These are phyloP conservation scores for Coracopsis vasa DNA, from an alignment of 2,113 vertebrate species.

Conservation along the genomic window DNA sequence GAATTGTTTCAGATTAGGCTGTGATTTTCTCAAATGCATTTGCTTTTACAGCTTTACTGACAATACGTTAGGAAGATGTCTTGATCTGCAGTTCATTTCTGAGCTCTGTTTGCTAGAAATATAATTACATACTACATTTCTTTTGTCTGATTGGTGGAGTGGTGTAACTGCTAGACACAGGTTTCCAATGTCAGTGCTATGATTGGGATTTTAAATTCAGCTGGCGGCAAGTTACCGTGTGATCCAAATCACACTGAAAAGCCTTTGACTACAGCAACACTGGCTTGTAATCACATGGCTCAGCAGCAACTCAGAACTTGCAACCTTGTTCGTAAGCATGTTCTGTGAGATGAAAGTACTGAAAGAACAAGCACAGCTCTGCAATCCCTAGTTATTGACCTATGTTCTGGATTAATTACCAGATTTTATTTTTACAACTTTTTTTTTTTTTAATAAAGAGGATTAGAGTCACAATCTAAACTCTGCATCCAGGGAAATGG, in stretches of 20 bases:
- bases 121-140: not conserved
- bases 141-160: not conserved
- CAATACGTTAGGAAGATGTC: not conserved
- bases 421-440: not conserved
- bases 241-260: constrained; percentile 8
- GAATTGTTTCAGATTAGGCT: constrained; percentile 11
- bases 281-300: not conserved
- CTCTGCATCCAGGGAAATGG: not conserved
- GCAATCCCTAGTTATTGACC: not conserved
- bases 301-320: not conserved
- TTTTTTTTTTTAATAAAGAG: not conserved
- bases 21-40: constrained; percentile 8
- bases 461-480: not conserved
- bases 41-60: not conserved
- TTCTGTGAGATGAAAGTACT: not conserved
- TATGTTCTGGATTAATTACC: not conserved
- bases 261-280: not conserved
- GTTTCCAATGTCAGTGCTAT: not conserved
- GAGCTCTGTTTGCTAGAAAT: constrained; percentile 9
- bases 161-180: not conserved
- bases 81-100: not conserved
- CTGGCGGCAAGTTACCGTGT: not conserved
- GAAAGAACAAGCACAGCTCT: not conserved
- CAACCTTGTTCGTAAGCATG: not conserved
- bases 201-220: constrained; percentile 26